Base-by-base conservation (phyloP, 2,113 vertebrate genomes). In the Xyrauchen texanus region DNA sequence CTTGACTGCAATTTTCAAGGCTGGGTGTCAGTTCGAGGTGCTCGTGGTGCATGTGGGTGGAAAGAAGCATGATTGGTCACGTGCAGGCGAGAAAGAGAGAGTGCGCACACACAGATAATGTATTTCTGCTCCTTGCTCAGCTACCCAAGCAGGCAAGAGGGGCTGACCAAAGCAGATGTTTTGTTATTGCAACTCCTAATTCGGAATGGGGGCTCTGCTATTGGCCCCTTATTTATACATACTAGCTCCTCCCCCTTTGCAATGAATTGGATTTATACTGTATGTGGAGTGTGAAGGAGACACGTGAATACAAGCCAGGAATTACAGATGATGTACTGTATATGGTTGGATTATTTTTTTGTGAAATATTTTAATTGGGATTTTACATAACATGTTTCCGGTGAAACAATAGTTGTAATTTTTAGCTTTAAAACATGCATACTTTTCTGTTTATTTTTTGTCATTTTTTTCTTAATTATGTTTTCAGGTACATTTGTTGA, bases 181-280 rank as follows among this genome's bases (percentile, higher is more conserved):
- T 77, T 55, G 63, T 72, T 61, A 63, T 9, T 61, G 46, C 60
- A 60, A 58, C 53, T 69, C 61, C 77, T 65, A 58, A 65, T 66
- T 16, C 46, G 72, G n/a, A 62, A 57, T 67, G 15, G 15, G 60
- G 66, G 60, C 5, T 46, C 49, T 66, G 70, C 65, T 8, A 77
- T 68, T 83, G 61, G 72, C 9, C 44, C 66, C 15, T 68, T 71
- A 79, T 49, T 84, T 76, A 76, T 57, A 67, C 76, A 81, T 55
- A 68, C 11, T 76, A 47, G 46, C 77, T 42, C 61, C 70, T 53
- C 69, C 62, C 53, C 6, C 16, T 34, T 81, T 58, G 63, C 46
- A 8, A 34, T 47, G 49, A 46, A 74, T 78, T 64, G 49, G 76
- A 78, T 68, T 63, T 74, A 51, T 62, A 15, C 58, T 63, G 15